Evolutionary conservation across 2,888 invertebrate genomes (phyloP).

Genomic region (Pterostichus niger): DNA sequence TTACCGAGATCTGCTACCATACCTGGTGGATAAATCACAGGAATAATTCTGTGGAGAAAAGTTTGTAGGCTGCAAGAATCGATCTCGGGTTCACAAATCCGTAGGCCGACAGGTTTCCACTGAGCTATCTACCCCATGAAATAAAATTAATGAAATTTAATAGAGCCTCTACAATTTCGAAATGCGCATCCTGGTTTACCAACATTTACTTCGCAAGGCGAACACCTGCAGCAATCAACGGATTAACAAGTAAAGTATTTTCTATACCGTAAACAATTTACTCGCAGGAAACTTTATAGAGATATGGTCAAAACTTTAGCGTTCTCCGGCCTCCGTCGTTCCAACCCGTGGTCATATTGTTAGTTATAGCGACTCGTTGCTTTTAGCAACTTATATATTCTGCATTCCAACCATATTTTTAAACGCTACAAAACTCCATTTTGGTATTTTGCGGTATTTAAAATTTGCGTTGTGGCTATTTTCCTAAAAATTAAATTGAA

Average conservation of each 20-base stretch:
- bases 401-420: conserved; percentile 22
- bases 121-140: no score
- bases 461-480: neutral
- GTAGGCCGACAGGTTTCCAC: no score
- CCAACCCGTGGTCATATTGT: conserved; percentile 20
- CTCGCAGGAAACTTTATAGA: conserved; percentile 18
- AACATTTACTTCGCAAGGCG: neutral
- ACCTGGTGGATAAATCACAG: no score
- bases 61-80: no score
- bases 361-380: conserved; percentile 5
- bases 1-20: no score
- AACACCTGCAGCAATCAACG: conserved; percentile 31
- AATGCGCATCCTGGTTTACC: neutral
- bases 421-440: conserved; percentile 25
- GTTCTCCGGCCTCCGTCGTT: neutral
- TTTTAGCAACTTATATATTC: conserved; percentile 41
- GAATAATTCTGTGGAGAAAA: no score
- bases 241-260: conserved; percentile 46
- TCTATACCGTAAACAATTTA: conserved; percentile 32
- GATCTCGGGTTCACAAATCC: no score
- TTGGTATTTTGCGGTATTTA: conserved; percentile 40
- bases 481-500: neutral
- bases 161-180: neutral
- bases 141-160: no score
- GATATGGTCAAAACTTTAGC: conserved; percentile 29